Conservation (phyloP, 53 echinoderm and acorn worm species). For the Paracentrotus lividus region DNA sequence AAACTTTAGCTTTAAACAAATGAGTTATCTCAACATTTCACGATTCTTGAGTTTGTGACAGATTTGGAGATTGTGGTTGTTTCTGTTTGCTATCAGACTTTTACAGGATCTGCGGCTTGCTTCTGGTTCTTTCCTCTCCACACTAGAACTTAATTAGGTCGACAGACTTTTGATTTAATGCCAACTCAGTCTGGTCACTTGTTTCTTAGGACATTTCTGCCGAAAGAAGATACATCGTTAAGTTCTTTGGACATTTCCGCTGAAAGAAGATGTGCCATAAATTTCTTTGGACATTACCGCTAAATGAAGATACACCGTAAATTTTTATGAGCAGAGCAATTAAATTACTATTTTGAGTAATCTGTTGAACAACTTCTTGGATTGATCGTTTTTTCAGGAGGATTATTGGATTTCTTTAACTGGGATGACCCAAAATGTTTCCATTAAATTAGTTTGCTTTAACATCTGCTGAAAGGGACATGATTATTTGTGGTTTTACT, state of each 20-base stretch:
- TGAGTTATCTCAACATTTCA: slow-evolving; percentile 9
- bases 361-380: not conserved
- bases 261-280: slow-evolving; percentile 8
- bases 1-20: not conserved
- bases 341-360: not conserved
- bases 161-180: slow-evolving; percentile 35
- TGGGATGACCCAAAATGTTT: not conserved
- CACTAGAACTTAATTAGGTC: slow-evolving; percentile 15
- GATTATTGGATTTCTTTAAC: not conserved
- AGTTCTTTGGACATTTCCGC: not conserved
- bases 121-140: not conserved
- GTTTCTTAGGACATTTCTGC: not conserved
- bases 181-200: slow-evolving; percentile 16
- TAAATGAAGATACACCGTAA: slow-evolving; percentile 13
- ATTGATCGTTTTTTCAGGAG: not conserved
- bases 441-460: not conserved
- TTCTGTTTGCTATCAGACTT: not conserved
- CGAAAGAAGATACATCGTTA: slow-evolving; percentile 6
- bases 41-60: not conserved
- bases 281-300: not conserved
- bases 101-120: not conserved
- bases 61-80: not conserved
- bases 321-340: slow-evolving; percentile 11
- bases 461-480: not conserved
- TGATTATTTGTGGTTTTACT: not conserved